Evolutionary conservation across 2,797 vertebrate species (phyloP), one percentile per base, ranked within the genome.

Genomic region (Diceros bicornis): DNA sequence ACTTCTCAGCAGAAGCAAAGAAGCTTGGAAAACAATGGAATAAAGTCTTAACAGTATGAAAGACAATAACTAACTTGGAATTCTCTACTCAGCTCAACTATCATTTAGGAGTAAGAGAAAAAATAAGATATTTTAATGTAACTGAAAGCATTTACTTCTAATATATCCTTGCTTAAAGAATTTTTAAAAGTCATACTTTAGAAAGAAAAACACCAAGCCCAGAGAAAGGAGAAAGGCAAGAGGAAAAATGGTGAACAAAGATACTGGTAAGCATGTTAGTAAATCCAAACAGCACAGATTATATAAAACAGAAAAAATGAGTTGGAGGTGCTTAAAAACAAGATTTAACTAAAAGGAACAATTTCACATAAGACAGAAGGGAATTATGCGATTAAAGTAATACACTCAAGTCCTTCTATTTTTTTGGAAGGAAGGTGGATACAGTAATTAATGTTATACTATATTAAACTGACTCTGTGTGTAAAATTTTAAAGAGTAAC

Each of bases 91-190:
- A 81, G 72, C 29, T 75, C 77, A 95, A 82, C 34, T 57, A 50
- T 29, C 37, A 59, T 16, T 86, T 23, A 64, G 21, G 14, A 14
- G 5, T 37, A 50, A 86, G 41, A 29, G 37, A 52, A 91, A 66
- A 69, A 69, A 57, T 32, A 84, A 61, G 59, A 34, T 21, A 64
- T 75, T 88, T 82, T 64, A 29, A 69, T 62, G 25, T 66, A 91
- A 59, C 64, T 50, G 27, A 55, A 88, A 71, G n/a, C 57, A 78
- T 72, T 69, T 91, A 64, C n/a, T 91, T 92, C 61, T 87, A 77
- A 87, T 52, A 47, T 47, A 82, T 41, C 16, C 52, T 86, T 81
- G 34, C 68, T 69, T 13, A 77, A 91, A 88, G 9, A 93, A 77
- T 23, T 78, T 77, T 77, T 37, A 75, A 91, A 94, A 85, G 34